Conservation (phyloP, 2,797 vertebrate species). For the Helostoma temminkii region DNA sequence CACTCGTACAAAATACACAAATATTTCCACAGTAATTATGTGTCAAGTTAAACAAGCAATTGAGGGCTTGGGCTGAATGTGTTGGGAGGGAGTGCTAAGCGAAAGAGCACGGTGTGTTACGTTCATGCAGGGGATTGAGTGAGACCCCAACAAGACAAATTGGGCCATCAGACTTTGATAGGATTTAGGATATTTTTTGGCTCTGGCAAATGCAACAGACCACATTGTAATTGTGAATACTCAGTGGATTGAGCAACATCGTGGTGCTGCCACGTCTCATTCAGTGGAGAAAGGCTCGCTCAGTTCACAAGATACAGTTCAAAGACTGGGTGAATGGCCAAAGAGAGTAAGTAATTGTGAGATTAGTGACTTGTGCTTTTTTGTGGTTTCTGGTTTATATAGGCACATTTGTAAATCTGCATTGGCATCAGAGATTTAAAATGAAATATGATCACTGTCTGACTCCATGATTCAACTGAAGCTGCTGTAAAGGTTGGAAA, state of each 20-base stretch:
- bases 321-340: slow-evolving; percentile 81
- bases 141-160: slow-evolving; percentile 85
- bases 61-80: slow-evolving; percentile 82
- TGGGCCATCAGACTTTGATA: slow-evolving; percentile 81
- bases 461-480: slow-evolving; percentile 52
- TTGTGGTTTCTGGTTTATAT: slow-evolving; percentile 79
- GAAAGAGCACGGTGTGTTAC: slow-evolving; percentile 69
- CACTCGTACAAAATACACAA: slow-evolving; percentile 89
- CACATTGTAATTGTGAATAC: slow-evolving; percentile 77
- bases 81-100: slow-evolving; percentile 71
- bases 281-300: slow-evolving; percentile 76
- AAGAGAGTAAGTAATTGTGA: slow-evolving; percentile 79
- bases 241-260: slow-evolving; percentile 75
- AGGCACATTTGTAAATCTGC: slow-evolving; percentile 80
- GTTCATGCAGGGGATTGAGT: slow-evolving; percentile 71
- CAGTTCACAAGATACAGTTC: slow-evolving; percentile 80
- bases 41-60: slow-evolving; percentile 90
- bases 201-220: slow-evolving; percentile 72
- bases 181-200: slow-evolving; percentile 68
- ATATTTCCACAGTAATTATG: slow-evolving; percentile 90
- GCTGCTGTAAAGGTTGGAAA: slow-evolving; percentile 62
- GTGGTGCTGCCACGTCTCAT: slow-evolving; percentile 79
- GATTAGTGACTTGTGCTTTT: slow-evolving; percentile 81
- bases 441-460: slow-evolving; percentile 69
- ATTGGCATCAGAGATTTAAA: slow-evolving; percentile 70